Evolutionary conservation across 2,113 vertebrate species (phyloP).

Genomic region (Alethe diademata): DNA sequence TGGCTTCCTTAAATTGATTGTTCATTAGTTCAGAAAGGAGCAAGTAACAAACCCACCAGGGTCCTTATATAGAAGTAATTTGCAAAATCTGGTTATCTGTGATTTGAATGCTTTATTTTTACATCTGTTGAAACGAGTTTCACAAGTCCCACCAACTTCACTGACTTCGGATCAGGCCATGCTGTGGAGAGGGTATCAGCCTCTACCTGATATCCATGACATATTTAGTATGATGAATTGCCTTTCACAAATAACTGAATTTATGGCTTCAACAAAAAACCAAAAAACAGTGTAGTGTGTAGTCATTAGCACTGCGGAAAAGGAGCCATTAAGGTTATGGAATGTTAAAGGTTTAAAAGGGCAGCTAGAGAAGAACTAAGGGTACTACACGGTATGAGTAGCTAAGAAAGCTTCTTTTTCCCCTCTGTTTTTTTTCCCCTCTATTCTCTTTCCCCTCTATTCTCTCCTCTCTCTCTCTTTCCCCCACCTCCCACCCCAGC

Average conservation of each 20-base stretch:
- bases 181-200: not conserved
- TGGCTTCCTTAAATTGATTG: not conserved
- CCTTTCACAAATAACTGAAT: not conserved
- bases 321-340: not conserved
- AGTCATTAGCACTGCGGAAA: not conserved
- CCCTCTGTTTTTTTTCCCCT: rapidly evolving
- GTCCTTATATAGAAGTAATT: not conserved
- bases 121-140: not conserved
- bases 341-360: not conserved
- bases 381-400: not conserved
- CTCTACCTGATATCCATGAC: not conserved
- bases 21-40: not conserved
- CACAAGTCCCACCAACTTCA: not conserved
- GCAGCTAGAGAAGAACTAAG: not conserved
- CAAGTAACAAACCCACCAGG: not conserved
- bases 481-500: not conserved
- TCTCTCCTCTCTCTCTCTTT: not conserved
- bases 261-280: not conserved
- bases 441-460: rapidly evolving
- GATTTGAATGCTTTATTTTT: not conserved
- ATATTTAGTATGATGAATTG: not conserved
- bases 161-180: not conserved
- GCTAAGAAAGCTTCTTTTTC: not conserved
- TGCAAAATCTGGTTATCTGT: not conserved
- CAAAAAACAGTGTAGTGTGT: not conserved